Evolutionary conservation across 2,888 invertebrate species (phyloP).

Genomic region (Drosophila mercatorum): DNA sequence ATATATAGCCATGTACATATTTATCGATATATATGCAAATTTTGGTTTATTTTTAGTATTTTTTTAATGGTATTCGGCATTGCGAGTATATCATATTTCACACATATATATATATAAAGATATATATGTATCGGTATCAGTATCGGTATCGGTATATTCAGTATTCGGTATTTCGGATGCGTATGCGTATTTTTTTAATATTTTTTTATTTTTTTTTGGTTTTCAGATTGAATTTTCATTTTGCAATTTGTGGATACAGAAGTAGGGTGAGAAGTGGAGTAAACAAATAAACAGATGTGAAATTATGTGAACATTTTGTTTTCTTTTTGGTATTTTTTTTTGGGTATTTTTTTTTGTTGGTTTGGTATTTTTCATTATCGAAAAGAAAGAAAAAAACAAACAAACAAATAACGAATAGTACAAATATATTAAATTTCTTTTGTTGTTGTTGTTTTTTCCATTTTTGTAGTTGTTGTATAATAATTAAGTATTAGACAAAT

Average conservation of each 20-base stretch:
- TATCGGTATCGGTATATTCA: slow-evolving; percentile 52
- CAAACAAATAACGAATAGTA: slow-evolving; percentile 58
- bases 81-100: slow-evolving; percentile 53
- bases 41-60: slow-evolving; percentile 32
- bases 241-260: slow-evolving; percentile 81
- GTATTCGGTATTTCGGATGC: slow-evolving; percentile 56
- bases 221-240: slow-evolving; percentile 55
- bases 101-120: slow-evolving; percentile 22
- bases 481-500: slow-evolving; percentile 56
- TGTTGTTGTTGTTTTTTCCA: slow-evolving; percentile 21
- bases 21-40: slow-evolving; percentile 27
- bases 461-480: slow-evolving; percentile 35
- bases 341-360: slow-evolving; percentile 17
- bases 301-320: slow-evolving; percentile 83
- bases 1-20: slow-evolving; percentile 16
- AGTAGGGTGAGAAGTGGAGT: slow-evolving; percentile 83
- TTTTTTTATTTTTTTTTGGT: slow-evolving; percentile 31
- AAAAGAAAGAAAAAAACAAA: slow-evolving; percentile 34
- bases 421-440: slow-evolving; percentile 25
- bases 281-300: slow-evolving; percentile 84
- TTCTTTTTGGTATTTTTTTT: slow-evolving; percentile 42
- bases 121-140: slow-evolving; percentile 41
- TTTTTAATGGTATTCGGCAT: slow-evolving; percentile 40
- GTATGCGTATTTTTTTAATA: slow-evolving; percentile 40
- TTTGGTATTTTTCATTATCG: slow-evolving; percentile 50